Conservation (phyloP, 2,888 invertebrate species). For the Marronus borbonicus region DNA sequence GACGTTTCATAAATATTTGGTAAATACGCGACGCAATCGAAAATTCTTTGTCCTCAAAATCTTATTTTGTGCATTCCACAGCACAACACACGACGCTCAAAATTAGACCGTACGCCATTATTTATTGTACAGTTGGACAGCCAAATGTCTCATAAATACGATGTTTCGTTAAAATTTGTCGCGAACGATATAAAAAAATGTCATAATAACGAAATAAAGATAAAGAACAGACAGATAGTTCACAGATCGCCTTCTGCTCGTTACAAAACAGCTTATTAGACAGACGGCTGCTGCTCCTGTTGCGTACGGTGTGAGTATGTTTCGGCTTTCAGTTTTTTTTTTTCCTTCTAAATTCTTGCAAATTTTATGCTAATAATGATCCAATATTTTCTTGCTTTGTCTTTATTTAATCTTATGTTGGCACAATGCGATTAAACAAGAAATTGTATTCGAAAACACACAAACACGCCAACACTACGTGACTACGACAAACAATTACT, state of each 20-base stretch:
- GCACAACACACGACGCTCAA: not conserved
- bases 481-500: no score
- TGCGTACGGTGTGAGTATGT: no score
- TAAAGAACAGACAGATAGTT: constrained; percentile 12
- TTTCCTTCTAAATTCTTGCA: no score
- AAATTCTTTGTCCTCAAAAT: constrained; percentile 18
- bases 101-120: not conserved
- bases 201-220: constrained; percentile 32
- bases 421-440: no score
- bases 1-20: no score
- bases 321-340: no score
- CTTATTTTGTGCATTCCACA: not conserved
- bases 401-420: no score
- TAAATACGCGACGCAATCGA: constrained; percentile 1
- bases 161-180: constrained; percentile 16
- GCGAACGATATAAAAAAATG: constrained; percentile 19
- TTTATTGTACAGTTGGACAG: constrained; percentile 5
- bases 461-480: no score
- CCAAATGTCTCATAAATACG: constrained; percentile 5
- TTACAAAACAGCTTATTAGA: constrained; percentile 18
- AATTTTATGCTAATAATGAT: no score
- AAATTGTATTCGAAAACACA: no score
- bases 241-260: not conserved
- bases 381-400: no score
- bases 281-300: no score